These are phyloP conservation scores for Macaca fascicularis DNA, from an alignment of 2,113 vertebrate species.

Conservation along the genomic window T2T-MFA8v1.1 NC_088381.1:115138001-115138500, in stretches of 20 bases:
- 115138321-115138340: background rate
- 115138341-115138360: background rate
- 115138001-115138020: background rate
- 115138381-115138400: background rate
- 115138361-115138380: background rate
- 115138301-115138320: background rate
- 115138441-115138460: background rate
- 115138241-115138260: background rate
- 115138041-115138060: background rate
- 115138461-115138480: background rate
- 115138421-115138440: background rate
- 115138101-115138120: background rate
- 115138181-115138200: background rate
- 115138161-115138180: slow-evolving; percentile 12
- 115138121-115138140: background rate
- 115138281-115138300: background rate
- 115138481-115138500: background rate
- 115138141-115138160: background rate
- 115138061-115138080: background rate
- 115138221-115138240: background rate
- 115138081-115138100: background rate
- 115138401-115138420: background rate
- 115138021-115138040: background rate
- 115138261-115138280: background rate
- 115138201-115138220: background rate